Evolutionary conservation across 1,140 invertebrate genomes (phyloP), one percentile per base, ranked within the genome.

Genomic region (Rhagoletis pomonella): DNA sequence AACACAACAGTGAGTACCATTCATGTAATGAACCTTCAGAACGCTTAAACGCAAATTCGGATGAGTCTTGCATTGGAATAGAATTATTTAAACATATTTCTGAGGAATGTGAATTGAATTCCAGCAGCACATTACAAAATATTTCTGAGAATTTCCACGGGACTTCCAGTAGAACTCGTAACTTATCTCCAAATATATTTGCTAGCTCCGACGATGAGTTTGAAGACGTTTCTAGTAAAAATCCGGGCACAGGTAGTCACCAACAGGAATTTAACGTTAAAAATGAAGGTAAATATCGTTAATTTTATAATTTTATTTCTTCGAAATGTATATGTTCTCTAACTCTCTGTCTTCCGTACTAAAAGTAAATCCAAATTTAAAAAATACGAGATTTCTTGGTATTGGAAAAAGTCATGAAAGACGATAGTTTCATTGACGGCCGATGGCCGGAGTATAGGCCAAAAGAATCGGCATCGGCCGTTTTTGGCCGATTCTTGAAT

Each of bases 171-270:
- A 42, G 39, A 81, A 7, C 1, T 29, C 47, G 73, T 10, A 55
- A 2, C 1, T n/a, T 17, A 19, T 81, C 73, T 50, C 73, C 73
- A 12, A 81, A 81, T 29, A 81, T 81, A 81, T 81, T 81, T 19
- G 44, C 73, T 7, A 81, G 73, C 42, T 81, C 84, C 14, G 84
- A 85, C 50, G 89, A 91, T 17, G 90, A 90, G 2, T 89, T 90
- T 10, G 89, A 90, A 69, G 90, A 90, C 44, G 87, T 89, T n/a
- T 29, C 73, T 3, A 89, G 62, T 85, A 86, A 87, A 62, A 10
- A 60, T 55, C 44, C 2, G 50, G 44, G 39, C 6, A n/a, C 50
- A 55, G 6, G 9, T 5, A 81, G 55, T 19, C 17, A 81, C 12
- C 14, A 55, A 1, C 5, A 81, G 7, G 14, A 47, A 50, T n/a